phyloP scores from a whole-genome alignment of 2,888 invertebrate genomes.

The Melieria omissa region DNA sequence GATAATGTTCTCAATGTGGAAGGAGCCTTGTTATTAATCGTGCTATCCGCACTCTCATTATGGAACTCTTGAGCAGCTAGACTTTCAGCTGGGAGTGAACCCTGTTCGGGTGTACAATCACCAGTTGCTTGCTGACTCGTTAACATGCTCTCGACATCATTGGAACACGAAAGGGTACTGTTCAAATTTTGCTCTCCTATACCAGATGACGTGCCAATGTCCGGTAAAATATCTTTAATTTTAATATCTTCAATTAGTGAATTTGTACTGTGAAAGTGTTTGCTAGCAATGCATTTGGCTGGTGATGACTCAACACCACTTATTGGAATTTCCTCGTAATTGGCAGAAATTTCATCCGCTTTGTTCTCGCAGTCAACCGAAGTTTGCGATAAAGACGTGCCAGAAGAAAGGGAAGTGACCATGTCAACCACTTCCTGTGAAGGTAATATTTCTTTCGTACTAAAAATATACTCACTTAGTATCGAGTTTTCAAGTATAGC shows the following conservation, averaged over 20 bases:
- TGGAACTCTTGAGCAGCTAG: too few relatives aligned
- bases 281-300: conserved; percentile 39
- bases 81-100: too few relatives aligned
- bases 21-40: too few relatives aligned
- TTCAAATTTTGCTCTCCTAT: conserved; percentile 37
- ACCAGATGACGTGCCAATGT: background rate
- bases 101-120: conserved; percentile 22
- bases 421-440: too few relatives aligned
- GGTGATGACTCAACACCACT: conserved; percentile 42
- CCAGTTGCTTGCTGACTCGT: conserved; percentile 43
- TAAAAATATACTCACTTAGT: too few relatives aligned
- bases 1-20: too few relatives aligned
- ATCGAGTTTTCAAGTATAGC: too few relatives aligned
- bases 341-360: conserved; percentile 43
- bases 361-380: conserved; percentile 4
- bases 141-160: conserved; percentile 44
- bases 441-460: too few relatives aligned
- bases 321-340: conserved; percentile 43
- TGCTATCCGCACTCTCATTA: too few relatives aligned
- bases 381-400: too few relatives aligned
- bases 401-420: too few relatives aligned
- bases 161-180: conserved; percentile 41
- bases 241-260: background rate
- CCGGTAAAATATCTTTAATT: background rate
- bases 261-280: conserved; percentile 30